Percentiles rank a stretch among this genome's conserved stretches.
These are phyloP conservation scores for Keiferia lycopersicella DNA, from an alignment of 2,888 invertebrate genomes.

Conservation along the genomic window DNA sequence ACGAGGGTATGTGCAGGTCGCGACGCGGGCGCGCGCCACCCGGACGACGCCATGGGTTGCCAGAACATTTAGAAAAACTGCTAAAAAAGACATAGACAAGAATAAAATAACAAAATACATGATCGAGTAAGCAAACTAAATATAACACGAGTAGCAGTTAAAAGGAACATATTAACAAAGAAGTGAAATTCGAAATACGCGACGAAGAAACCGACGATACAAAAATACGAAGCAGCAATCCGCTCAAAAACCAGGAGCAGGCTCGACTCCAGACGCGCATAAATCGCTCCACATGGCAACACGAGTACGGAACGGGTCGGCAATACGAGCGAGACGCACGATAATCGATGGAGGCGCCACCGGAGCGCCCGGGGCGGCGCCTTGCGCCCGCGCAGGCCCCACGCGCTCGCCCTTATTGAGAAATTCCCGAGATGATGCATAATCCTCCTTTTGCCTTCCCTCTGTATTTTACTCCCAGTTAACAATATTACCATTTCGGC, in stretches of 20 bases:
- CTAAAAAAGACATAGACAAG: conserved; percentile 35
- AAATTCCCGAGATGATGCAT: conserved; percentile 78
- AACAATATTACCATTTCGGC: conserved; percentile 78
- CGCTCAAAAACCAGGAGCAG: not conserved
- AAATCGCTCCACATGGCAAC: conserved; percentile 33
- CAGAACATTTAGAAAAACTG: conserved; percentile 32
- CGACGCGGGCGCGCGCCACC: conserved; percentile 57
- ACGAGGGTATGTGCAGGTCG: conserved; percentile 41
- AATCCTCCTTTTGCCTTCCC: conserved; percentile 73
- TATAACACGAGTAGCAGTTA: not conserved
- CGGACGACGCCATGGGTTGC: conserved; percentile 44
- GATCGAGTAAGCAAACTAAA: not conserved
- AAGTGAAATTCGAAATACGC: not conserved
- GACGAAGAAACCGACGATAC: not conserved
- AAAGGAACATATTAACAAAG: not conserved
- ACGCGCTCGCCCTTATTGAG: conserved; percentile 77
- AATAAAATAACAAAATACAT: not conserved
- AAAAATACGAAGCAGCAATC: not conserved
- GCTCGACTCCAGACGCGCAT: not conserved
- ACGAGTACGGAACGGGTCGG: conserved; percentile 38
- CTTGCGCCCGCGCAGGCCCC: conserved; percentile 64
- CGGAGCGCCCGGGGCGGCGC: conserved; percentile 68
- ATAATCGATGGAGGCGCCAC: conserved; percentile 73
- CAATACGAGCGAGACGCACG: conserved; percentile 23
- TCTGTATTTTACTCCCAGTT: conserved; percentile 74